A percentile compares a stretch with the other conserved stretches of the same genome.
phyloP scores from a whole-genome alignment of 2,113 vertebrate genomes.

The Atrichornis clamosus region DNA sequence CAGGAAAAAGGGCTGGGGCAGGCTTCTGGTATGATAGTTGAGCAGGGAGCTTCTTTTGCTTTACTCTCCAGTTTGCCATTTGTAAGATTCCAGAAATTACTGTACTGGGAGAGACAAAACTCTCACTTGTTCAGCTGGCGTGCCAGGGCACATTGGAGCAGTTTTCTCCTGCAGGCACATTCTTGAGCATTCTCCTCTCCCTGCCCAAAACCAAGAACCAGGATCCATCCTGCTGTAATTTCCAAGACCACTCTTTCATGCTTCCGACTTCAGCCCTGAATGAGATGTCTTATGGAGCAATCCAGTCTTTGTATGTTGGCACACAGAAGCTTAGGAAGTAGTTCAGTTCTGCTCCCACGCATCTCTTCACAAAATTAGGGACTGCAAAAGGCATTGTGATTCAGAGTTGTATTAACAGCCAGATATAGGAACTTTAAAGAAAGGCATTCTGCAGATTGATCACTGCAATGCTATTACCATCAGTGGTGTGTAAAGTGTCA shows the following conservation, averaged over 20 bases:
- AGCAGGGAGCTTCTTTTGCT: background rate
- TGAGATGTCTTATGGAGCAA: background rate
- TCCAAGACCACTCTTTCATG: background rate
- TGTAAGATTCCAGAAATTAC: background rate
- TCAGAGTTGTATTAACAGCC: conserved; percentile 14
- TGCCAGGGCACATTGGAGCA: background rate
- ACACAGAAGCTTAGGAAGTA: background rate
- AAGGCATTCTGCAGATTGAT: conserved; percentile 47
- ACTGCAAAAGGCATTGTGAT: background rate
- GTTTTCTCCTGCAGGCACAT: conserved; percentile 23
- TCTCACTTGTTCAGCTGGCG: background rate
- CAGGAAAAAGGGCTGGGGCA: background rate
- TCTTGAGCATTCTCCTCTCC: background rate
- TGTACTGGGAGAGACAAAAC: background rate
- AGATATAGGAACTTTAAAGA: conserved; percentile 46
- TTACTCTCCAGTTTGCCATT: background rate
- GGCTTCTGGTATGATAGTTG: background rate
- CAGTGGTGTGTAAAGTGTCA: conserved; percentile 54
- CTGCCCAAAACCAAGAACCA: background rate
- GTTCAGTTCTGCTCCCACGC: background rate
- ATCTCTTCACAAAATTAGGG: conserved; percentile 8
- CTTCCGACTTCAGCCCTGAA: background rate
- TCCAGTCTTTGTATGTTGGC: background rate
- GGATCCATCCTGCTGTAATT: background rate
- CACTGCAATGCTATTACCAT: conserved; percentile 31